Evolutionary conservation across 2,113 vertebrate species (phyloP), one percentile per base, ranked within the genome.

Genomic region (Ailuropoda melanoleuca): DNA sequence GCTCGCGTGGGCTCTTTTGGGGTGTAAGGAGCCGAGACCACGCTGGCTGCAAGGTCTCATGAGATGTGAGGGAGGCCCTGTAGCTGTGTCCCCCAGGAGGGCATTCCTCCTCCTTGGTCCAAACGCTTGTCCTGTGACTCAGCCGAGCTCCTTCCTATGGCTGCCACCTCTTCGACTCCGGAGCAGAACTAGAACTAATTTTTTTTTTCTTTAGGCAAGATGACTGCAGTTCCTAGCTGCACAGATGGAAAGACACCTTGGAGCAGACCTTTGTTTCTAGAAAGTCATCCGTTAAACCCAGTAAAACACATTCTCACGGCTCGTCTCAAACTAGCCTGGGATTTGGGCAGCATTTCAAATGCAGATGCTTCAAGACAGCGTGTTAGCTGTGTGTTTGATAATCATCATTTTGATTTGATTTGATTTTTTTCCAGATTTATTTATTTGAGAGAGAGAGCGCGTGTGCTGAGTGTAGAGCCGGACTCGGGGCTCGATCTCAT

Each of bases 31-130:
- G 15, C 53, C 74, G 46, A 70, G 68, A 13, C 31, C 68, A 53
- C 8, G 5, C 66, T 34, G 3, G 86, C n/a, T 26, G 13, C 53
- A 39, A 85, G 58, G 31, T 86, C 21, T 26, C 19, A 1, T 2
- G 50, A 55, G 46, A 21, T 24, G 53, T 12, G 37, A 78, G 31
- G 53, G 46, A 4, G 23, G 4, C n/a, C 21, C 4, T 72, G 58
- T 9, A 1, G 37, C 55, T 3, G 1, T 15, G n/a, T 1, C 13
- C 31, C 68, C 31, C 3, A 1, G 34, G 50, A 43, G 0, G 13
- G 26, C 4, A 26, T 14, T 7, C 2, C 6, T 78, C 17, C 26
- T 21, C 31, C 48, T 31, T 12, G 90, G 80, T 48, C 72, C 74
- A 12, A 1, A 50, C 37, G 4, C 24, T 6, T 15, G 15, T 34